These are phyloP conservation scores for Taenaris catops DNA, from an alignment of 2,888 invertebrate genomes.

Conservation along the genomic window DNA sequence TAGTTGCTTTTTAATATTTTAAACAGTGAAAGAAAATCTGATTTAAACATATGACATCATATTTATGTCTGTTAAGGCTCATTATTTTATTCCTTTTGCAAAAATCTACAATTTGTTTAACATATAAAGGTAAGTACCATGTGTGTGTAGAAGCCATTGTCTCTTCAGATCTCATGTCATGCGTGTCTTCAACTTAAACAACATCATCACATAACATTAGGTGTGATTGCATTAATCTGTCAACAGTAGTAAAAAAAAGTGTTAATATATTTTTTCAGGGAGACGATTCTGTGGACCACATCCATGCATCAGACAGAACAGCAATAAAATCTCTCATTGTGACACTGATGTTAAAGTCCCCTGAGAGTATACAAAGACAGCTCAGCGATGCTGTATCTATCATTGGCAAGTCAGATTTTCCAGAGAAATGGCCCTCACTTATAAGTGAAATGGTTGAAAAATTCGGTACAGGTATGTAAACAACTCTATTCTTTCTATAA, in stretches of 20 bases:
- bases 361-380: slow-evolving; percentile 94
- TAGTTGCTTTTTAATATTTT: no score
- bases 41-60: no score
- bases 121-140: background rate
- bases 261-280: slow-evolving; percentile 49
- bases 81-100: no score
- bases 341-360: slow-evolving; percentile 94
- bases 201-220: no score
- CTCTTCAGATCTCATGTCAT: no score
- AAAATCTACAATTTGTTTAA: background rate
- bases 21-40: no score
- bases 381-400: slow-evolving; percentile 97
- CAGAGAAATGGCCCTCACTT: slow-evolving; percentile 96
- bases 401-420: slow-evolving; percentile 98
- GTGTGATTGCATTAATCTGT: background rate
- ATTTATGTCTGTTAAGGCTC: no score
- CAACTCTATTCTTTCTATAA: no score
- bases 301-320: slow-evolving; percentile 88
- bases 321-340: slow-evolving; percentile 93
- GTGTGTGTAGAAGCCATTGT: background rate
- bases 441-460: slow-evolving; percentile 96
- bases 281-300: slow-evolving; percentile 88
- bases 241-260: background rate
- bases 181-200: no score
- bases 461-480: slow-evolving; percentile 84